Evolutionary conservation across 2,888 invertebrate species (phyloP).

Genomic region (Gari tellinella): DNA sequence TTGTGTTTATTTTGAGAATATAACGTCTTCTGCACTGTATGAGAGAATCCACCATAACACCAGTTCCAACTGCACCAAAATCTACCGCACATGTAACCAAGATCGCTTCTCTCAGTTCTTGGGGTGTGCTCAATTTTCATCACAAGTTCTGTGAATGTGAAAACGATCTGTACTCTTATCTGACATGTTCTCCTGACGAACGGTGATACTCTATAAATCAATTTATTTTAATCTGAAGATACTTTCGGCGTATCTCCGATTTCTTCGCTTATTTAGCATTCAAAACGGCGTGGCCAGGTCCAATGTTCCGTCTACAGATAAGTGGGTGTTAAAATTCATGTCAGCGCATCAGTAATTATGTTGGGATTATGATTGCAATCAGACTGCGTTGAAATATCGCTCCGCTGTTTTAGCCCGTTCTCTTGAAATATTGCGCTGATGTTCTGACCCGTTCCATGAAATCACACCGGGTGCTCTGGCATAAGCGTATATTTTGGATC

Average conservation of each 20-base stretch:
- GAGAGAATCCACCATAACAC: no score
- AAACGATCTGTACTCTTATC: constrained; percentile 12
- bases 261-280: constrained; percentile 54
- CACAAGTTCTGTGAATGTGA: constrained; percentile 4
- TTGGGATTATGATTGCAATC: constrained; percentile 22
- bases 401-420: no score
- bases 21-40: no score
- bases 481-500: no score
- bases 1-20: no score
- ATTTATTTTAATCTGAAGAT: constrained; percentile 39
- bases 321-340: constrained; percentile 44
- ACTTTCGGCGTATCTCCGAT: constrained; percentile 42
- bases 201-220: constrained; percentile 34
- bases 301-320: constrained; percentile 35
- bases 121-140: neutral
- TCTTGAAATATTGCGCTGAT: no score
- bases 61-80: no score
- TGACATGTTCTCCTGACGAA: constrained; percentile 3
- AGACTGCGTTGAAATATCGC: constrained; percentile 11
- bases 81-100: no score
- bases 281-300: constrained; percentile 47
- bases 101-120: no score
- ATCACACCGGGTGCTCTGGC: no score
- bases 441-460: no score
- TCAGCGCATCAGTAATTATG: constrained; percentile 48